These are phyloP conservation scores for Eupithecia exiguata DNA, from an alignment of 2,888 invertebrate species.

Conservation along the genomic window DNA sequence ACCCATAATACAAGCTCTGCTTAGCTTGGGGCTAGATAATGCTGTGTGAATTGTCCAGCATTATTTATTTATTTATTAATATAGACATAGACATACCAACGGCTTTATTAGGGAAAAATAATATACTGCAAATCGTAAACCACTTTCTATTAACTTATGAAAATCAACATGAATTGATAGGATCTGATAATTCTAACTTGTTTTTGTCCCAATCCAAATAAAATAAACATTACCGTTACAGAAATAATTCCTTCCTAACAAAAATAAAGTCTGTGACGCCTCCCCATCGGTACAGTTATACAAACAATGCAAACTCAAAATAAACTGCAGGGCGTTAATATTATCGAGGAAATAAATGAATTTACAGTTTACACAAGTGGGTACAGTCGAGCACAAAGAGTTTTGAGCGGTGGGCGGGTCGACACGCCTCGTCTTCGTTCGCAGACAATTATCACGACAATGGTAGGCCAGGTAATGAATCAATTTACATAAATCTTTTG, in stretches of 20 bases:
- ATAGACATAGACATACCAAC: too few species aligned
- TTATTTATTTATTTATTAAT: too few species aligned
- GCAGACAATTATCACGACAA: constrained; percentile 69
- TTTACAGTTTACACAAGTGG: constrained; percentile 55
- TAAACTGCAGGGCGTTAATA: constrained; percentile 66
- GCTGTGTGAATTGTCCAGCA: too few species aligned
- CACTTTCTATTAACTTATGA: too few species aligned
- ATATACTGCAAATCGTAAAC: too few species aligned
- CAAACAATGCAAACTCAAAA: constrained; percentile 76
- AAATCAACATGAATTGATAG: too few species aligned
- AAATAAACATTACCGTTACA: constrained; percentile 21
- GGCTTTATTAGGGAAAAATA: too few species aligned
- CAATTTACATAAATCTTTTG: constrained; percentile 62
- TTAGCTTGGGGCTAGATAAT: too few species aligned
- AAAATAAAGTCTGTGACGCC: constrained; percentile 48
- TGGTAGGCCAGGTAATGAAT: constrained; percentile 68
- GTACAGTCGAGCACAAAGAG: constrained; percentile 70
- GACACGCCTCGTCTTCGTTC: constrained; percentile 69
- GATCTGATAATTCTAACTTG: background rate
- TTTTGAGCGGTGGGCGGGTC: constrained; percentile 70
- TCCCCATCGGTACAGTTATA: constrained; percentile 60
- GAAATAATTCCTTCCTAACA: constrained; percentile 28
- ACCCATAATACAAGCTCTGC: too few species aligned
- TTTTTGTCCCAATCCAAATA: background rate
- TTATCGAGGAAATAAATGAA: constrained; percentile 61